Conservation (phyloP, 2,888 invertebrate species). For the Oligia fasciuncula region DNA sequence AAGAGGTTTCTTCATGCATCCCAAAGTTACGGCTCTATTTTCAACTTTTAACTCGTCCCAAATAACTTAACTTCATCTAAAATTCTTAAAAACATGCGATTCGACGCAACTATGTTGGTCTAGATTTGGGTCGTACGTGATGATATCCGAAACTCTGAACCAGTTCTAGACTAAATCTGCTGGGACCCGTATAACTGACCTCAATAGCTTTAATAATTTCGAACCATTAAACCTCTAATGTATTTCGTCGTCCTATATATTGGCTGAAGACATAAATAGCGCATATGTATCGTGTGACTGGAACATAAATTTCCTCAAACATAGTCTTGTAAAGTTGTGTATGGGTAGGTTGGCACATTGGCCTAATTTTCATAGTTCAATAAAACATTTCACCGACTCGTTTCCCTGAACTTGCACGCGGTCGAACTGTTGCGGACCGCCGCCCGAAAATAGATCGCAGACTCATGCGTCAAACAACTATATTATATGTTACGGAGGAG, state of each 20-base stretch:
- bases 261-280: conserved; percentile 67
- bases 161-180: conserved; percentile 73
- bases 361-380: conserved; percentile 81
- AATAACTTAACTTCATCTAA: conserved; percentile 24
- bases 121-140: conserved; percentile 83
- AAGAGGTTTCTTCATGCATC: no score
- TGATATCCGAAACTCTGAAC: conserved; percentile 73
- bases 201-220: conserved; percentile 70
- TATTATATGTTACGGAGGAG: conserved; percentile 45
- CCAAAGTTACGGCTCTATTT: background rate
- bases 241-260: conserved; percentile 64
- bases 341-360: conserved; percentile 76
- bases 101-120: conserved; percentile 71
- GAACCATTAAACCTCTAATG: conserved; percentile 60
- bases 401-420: conserved; percentile 87
- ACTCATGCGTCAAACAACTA: conserved; percentile 74
- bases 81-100: conserved; percentile 54
- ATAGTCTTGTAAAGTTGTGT: conserved; percentile 56
- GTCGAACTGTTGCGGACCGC: conserved; percentile 71
- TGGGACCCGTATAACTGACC: conserved; percentile 73
- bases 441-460: conserved; percentile 77
- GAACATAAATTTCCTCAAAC: conserved; percentile 65
- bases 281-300: conserved; percentile 60
- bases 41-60: conserved; percentile 23
- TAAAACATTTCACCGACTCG: conserved; percentile 82